Evolutionary conservation across 2,888 invertebrate genomes (phyloP).

Genomic region (Malacosoma neustria): DNA sequence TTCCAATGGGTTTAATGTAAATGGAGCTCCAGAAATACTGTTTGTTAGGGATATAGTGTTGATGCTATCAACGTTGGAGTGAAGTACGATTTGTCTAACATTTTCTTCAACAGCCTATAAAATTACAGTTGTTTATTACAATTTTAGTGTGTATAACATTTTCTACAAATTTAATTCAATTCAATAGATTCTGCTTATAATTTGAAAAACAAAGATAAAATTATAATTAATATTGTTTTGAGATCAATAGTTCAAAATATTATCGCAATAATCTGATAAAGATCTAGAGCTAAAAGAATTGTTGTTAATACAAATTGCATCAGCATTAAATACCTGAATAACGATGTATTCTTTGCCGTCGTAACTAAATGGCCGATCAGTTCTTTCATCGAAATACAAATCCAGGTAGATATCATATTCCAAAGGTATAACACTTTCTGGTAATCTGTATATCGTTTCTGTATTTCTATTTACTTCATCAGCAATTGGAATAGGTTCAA

Average conservation of each 20-base stretch:
- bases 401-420: slow-evolving; percentile 56
- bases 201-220: no score
- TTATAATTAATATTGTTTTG: no score
- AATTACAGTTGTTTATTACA: not conserved
- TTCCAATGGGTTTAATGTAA: slow-evolving; percentile 13
- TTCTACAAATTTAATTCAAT: no score
- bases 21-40: slow-evolving; percentile 15
- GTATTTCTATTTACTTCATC: slow-evolving; percentile 22
- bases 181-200: no score
- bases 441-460: slow-evolving; percentile 41
- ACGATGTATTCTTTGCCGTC: slow-evolving; percentile 45
- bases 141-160: no score
- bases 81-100: slow-evolving; percentile 56
- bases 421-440: slow-evolving; percentile 45
- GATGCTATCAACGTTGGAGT: slow-evolving; percentile 58
- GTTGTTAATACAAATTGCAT: slow-evolving; percentile 6
- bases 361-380: slow-evolving; percentile 45
- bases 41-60: slow-evolving; percentile 22
- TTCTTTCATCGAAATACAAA: slow-evolving; percentile 46
- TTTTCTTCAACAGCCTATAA: slow-evolving; percentile 39
- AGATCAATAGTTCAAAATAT: no score
- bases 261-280: not conserved
- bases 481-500: slow-evolving; percentile 24
- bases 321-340: no score
- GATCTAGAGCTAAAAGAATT: not conserved